phyloP scores from a whole-genome alignment of 2,113 vertebrate species.

The Percina caprodes region DNA sequence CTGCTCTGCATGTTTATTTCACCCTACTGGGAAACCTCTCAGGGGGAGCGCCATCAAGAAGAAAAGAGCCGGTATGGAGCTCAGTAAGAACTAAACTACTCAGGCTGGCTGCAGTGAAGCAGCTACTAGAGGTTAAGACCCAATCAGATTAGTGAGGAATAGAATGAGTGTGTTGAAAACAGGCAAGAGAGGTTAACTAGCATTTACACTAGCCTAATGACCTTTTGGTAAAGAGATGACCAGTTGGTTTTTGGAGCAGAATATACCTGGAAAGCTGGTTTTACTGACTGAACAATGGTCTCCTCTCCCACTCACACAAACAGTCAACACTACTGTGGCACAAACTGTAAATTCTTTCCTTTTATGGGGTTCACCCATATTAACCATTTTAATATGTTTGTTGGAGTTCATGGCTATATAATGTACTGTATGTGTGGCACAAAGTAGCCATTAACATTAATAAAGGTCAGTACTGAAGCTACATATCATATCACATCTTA shows the following conservation, averaged over 20 bases:
- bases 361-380: conserved; percentile 22
- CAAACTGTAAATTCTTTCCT: conserved; percentile 5
- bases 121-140: conserved; percentile 18
- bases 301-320: conserved; percentile 27
- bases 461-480: conserved; percentile 13
- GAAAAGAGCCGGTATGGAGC: conserved; percentile 3
- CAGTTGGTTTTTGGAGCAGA: conserved; percentile 57
- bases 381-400: conserved; percentile 6
- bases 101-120: conserved; percentile 12
- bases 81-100: conserved; percentile 24
- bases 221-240: conserved; percentile 60
- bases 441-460: conserved; percentile 19
- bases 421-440: background rate
- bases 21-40: conserved; percentile 49
- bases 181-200: conserved; percentile 36
- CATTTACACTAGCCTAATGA: conserved; percentile 55
- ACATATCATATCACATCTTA: background rate
- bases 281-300: conserved; percentile 48
- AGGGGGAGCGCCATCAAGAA: conserved; percentile 13
- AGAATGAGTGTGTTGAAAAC: conserved; percentile 12
- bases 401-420: conserved; percentile 7
- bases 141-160: conserved; percentile 48
- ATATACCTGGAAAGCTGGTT: conserved; percentile 68
- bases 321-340: conserved; percentile 12
- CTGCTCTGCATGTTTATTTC: conserved; percentile 46